These are phyloP conservation scores for Oxyruncus cristatus DNA, from an alignment of 2,113 vertebrate species.

Conservation along the genomic window DNA sequence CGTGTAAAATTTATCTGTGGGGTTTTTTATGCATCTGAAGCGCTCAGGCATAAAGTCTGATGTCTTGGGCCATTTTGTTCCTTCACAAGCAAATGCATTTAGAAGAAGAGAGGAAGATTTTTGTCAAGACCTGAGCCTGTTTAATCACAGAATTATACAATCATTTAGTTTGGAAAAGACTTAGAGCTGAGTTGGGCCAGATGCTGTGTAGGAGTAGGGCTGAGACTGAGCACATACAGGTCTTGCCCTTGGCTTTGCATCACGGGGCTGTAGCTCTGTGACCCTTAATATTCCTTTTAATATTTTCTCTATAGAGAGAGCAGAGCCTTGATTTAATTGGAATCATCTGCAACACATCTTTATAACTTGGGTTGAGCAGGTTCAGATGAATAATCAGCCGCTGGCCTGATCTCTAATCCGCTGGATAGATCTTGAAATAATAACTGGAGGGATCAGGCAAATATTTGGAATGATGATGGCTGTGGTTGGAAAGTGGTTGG, in stretches of 20 bases:
- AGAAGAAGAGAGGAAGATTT: neutral
- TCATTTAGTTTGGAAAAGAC: neutral
- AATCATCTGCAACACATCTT: too few relatives aligned
- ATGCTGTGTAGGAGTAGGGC: neutral
- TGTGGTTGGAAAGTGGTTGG: neutral
- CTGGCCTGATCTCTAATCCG: neutral
- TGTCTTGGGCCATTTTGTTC: neutral
- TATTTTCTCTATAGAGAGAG: neutral
- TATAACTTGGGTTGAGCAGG: neutral
- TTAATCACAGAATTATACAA: neutral
- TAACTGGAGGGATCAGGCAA: neutral
- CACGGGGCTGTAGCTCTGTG: fast-evolving
- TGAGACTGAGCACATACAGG: fast-evolving
- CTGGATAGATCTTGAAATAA: neutral
- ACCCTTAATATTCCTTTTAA: neutral
- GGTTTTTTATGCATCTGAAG: neutral
- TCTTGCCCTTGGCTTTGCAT: neutral
- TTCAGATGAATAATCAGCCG: neutral
- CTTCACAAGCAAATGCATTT: neutral
- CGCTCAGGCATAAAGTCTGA: fast-evolving
- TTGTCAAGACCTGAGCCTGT: neutral
- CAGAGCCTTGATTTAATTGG: neutral
- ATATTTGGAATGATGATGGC: neutral
- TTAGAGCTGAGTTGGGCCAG: too few relatives aligned
- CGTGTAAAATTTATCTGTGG: fast-evolving